Evolutionary conservation across 2,113 vertebrate species (phyloP).

Genomic region (Pogona vitticeps): DNA sequence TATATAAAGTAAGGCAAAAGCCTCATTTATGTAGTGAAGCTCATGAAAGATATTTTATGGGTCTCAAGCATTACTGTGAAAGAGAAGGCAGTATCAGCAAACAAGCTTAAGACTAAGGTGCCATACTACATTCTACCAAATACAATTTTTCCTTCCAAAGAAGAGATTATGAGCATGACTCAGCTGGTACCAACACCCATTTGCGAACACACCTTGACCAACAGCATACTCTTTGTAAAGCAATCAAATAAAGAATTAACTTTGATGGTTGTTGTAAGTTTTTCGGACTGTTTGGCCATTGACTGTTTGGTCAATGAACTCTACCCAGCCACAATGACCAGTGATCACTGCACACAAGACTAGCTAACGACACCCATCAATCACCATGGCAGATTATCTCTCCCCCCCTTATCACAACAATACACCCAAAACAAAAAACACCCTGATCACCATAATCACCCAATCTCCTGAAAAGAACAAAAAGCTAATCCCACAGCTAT

Average conservation of each 20-base stretch:
- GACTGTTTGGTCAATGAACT: no score
- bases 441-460: no score
- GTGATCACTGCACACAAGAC: no score
- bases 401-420: no score
- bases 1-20: not conserved
- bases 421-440: no score
- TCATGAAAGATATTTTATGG: not conserved
- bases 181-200: constrained; percentile 9
- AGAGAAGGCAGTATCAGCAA: not conserved
- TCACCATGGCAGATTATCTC: no score
- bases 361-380: no score
- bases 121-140: not conserved
- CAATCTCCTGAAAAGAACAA: no score
- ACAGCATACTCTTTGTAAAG: constrained; percentile 37
- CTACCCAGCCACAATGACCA: no score
- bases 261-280: no score
- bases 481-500: no score
- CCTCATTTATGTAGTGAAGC: not conserved
- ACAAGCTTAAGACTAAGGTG: not conserved
- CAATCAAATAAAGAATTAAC: constrained; percentile 55
- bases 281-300: constrained; percentile 67
- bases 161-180: constrained; percentile 27
- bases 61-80: not conserved
- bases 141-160: constrained; percentile 48
- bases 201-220: constrained; percentile 43